These are phyloP conservation scores for Sebastes flavidus DNA, from an alignment of 2,797 vertebrate species.

Conservation along the genomic window DNA sequence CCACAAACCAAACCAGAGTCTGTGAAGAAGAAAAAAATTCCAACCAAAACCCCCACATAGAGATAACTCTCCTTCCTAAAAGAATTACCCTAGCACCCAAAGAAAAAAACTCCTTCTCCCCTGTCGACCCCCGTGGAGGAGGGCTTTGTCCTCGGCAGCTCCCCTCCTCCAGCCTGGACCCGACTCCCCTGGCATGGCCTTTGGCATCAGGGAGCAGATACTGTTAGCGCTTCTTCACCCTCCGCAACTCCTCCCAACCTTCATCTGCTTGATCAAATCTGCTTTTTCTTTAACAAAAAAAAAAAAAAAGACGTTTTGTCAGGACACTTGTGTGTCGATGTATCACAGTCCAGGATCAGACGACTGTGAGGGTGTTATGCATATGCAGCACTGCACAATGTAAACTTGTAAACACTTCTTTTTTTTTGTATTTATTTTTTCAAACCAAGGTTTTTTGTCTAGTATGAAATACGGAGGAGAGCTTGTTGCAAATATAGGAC, in stretches of 20 bases:
- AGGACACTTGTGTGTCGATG: conserved; percentile 46
- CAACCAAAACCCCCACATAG: conserved; percentile 25
- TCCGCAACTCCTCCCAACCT: conserved; percentile 10
- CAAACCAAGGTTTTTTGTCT: conserved; percentile 60
- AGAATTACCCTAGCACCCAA: conserved; percentile 42
- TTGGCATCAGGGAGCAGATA: conserved; percentile 68
- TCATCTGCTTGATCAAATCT: conserved; percentile 52
- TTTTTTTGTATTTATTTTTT: conserved; percentile 63
- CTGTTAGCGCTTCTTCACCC: conserved; percentile 44
- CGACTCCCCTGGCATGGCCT: conserved; percentile 64
- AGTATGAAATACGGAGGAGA: conserved; percentile 45
- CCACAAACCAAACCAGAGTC: conserved; percentile 55
- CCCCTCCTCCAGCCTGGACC: conserved; percentile 63
- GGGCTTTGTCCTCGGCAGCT: conserved; percentile 77
- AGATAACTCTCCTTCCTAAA: conserved; percentile 24
- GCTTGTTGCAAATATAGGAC: conserved; percentile 63
- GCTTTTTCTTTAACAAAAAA: conserved; percentile 34
- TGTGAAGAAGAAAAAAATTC: conserved; percentile 25
- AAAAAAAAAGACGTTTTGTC: conserved; percentile 47
- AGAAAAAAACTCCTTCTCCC: conserved; percentile 19
- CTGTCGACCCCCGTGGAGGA: conserved; percentile 42
- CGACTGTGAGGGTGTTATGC: conserved; percentile 69
- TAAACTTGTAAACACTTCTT: conserved; percentile 66
- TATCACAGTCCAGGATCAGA: conserved; percentile 53
- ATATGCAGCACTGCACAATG: conserved; percentile 76